Percentiles rank a stretch among this genome's conserved stretches.
Conservation (phyloP, 2,797 vertebrate species). For the Trichosurus vulpecula region DNA sequence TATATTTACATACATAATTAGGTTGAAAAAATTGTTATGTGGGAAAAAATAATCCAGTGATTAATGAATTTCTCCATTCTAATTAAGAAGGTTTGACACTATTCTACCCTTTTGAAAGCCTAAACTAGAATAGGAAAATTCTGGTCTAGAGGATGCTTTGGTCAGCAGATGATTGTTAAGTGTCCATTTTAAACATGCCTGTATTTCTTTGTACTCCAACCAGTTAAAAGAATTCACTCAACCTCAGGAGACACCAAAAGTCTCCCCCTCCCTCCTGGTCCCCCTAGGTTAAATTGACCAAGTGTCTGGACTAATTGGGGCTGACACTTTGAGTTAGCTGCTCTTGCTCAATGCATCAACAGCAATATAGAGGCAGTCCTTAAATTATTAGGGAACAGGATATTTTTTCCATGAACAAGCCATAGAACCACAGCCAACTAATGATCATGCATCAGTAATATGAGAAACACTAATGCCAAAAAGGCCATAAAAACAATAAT, state of each 20-base stretch:
- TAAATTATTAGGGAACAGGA: slow-evolving; percentile 23
- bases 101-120: not conserved
- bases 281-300: not conserved
- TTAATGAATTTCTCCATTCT: not conserved
- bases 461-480: not conserved
- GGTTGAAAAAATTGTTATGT: slow-evolving; percentile 1
- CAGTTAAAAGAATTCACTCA: not conserved
- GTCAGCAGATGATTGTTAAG: not conserved
- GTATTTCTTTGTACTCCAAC: not conserved
- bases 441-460: not conserved
- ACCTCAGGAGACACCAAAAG: not conserved
- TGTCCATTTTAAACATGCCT: not conserved
- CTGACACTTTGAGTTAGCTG: not conserved
- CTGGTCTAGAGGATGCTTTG: not conserved
- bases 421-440: not conserved
- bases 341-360: not conserved
- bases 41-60: not conserved
- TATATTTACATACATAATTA: slow-evolving; percentile 25
- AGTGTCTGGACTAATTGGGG: not conserved
- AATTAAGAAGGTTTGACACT: not conserved
- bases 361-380: not conserved
- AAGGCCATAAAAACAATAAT: not conserved
- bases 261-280: not conserved
- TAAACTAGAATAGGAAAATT: not conserved
- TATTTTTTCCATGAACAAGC: not conserved